These are phyloP conservation scores for Nycteola revayana DNA, from an alignment of 2,888 invertebrate genomes.

Conservation along the genomic window DNA sequence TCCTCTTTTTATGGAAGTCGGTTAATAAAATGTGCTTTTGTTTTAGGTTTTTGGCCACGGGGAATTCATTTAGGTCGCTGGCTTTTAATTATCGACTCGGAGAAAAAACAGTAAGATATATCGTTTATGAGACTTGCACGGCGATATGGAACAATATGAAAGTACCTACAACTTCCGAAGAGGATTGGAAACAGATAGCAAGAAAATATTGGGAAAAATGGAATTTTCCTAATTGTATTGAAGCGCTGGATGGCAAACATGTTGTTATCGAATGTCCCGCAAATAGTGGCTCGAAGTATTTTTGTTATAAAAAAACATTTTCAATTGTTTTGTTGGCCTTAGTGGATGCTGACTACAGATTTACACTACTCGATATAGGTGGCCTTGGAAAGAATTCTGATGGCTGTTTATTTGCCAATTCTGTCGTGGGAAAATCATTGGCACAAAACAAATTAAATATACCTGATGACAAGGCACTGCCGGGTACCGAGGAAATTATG, in stretches of 20 bases:
- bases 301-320: conserved; percentile 6
- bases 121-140: conserved; percentile 8
- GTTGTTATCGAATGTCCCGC: conserved; percentile 3
- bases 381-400: conserved; percentile 7
- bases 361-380: conserved; percentile 4
- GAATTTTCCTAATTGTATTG: conserved; percentile 9
- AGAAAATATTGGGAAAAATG: conserved; percentile 5
- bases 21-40: conserved; percentile 7
- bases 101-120: conserved; percentile 4
- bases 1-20: background rate
- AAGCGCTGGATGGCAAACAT: conserved; percentile 8
- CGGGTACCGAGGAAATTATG: conserved; percentile 1
- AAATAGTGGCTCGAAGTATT: conserved; percentile 5
- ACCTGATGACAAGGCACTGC: conserved; percentile 5
- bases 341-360: conserved; percentile 11
- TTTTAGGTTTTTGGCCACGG: conserved; percentile 8
- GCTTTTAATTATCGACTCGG: background rate
- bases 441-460: conserved; percentile 2
- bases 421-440: conserved; percentile 4
- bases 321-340: conserved; percentile 8
- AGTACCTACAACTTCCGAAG: conserved; percentile 4
- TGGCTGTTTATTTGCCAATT: conserved; percentile 8
- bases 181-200: conserved; percentile 1
- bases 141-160: conserved; percentile 5
- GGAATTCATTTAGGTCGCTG: conserved; percentile 6